Conservation (phyloP, 2,797 vertebrate species). For the Gobio occitaniae region DNA sequence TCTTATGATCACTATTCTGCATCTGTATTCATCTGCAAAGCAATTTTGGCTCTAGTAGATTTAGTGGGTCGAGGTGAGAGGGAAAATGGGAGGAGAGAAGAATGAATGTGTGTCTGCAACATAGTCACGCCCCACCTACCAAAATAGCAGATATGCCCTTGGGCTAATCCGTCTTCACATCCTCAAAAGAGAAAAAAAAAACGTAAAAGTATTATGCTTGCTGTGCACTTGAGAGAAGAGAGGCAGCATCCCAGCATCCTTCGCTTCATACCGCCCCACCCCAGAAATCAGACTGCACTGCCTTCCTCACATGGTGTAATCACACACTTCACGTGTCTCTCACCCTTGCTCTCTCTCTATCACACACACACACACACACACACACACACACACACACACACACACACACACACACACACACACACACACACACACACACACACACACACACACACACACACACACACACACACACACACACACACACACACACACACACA, state of each 20-base stretch:
- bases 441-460: not conserved
- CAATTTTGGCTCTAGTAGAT: conserved; percentile 29
- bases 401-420: too few relatives aligned
- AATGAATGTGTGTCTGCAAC: conserved; percentile 26
- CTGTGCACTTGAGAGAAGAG: conserved; percentile 39
- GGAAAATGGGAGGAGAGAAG: conserved; percentile 24
- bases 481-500: not conserved
- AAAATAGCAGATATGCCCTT: conserved; percentile 55
- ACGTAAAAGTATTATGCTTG: conserved; percentile 41
- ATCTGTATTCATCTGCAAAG: conserved; percentile 33
- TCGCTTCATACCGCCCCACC: conserved; percentile 39
- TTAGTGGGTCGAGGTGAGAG: conserved; percentile 10
- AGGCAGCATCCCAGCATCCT: conserved; percentile 48
- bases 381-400: not conserved
- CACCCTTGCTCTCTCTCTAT: not conserved
- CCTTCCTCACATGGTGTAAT: conserved; percentile 35
- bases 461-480: not conserved
- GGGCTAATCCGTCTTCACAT: conserved; percentile 50
- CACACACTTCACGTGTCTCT: conserved; percentile 28
- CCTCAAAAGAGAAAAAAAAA: conserved; percentile 30
- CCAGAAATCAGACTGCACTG: conserved; percentile 15
- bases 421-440: not conserved
- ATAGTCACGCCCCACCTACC: conserved; percentile 23
- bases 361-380: not conserved
- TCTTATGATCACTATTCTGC: conserved; percentile 44